Percentiles rank a stretch among this genome's conserved stretches.
These are phyloP conservation scores for Dinomys branickii DNA, from an alignment of 2,113 vertebrate genomes.

Conservation along the genomic window DNA sequence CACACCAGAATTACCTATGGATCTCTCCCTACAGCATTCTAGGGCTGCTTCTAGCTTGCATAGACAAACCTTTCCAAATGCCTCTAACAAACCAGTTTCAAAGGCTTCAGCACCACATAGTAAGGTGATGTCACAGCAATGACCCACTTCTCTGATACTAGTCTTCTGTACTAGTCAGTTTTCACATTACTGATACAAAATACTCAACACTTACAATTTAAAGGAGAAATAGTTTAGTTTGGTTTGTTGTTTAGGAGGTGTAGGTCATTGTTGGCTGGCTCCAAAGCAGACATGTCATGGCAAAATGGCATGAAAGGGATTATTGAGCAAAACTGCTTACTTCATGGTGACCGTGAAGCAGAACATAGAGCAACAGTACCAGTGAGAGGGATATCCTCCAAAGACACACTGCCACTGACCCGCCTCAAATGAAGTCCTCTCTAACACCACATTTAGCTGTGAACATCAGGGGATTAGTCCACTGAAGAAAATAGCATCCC, in stretches of 20 bases:
- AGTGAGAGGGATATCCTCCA: background rate
- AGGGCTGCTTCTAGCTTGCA: background rate
- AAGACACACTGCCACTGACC: background rate
- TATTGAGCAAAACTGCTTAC: background rate
- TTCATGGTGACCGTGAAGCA: background rate
- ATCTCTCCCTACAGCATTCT: background rate
- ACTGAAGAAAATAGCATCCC: background rate
- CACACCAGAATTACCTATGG: background rate
- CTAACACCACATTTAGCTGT: background rate
- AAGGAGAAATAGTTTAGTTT: background rate
- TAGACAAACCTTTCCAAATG: background rate
- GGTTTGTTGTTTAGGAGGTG: background rate
- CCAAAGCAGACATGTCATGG: background rate
- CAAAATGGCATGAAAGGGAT: background rate
- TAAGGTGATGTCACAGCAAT: background rate
- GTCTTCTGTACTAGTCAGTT: background rate
- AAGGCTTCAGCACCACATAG: background rate
- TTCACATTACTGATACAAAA: background rate
- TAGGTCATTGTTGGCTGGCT: background rate
- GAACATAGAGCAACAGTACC: background rate
- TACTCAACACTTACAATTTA: background rate
- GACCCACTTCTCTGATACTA: background rate
- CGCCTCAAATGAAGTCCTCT: background rate
- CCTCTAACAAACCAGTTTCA: background rate
- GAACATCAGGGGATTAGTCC: background rate